Percentiles rank a stretch among this genome's conserved stretches.
phyloP scores from a whole-genome alignment of 1,140 invertebrate species.

The Cydia strobilella region DNA sequence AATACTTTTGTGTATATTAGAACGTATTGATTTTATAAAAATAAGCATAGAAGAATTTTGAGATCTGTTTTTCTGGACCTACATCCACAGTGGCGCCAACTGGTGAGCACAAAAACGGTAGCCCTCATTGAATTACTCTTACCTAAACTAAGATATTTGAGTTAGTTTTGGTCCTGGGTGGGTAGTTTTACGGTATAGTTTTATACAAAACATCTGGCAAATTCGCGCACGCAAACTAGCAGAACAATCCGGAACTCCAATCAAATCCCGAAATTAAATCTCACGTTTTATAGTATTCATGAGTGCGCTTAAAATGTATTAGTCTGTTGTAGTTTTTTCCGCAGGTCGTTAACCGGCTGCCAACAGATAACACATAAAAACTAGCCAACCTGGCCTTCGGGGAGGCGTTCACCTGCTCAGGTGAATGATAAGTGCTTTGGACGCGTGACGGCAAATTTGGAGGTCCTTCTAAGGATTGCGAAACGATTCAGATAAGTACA shows the following conservation, averaged over 20 bases:
- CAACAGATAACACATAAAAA: neutral
- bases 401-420: neutral
- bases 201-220: neutral
- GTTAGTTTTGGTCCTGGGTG: no score
- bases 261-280: constrained; percentile 3
- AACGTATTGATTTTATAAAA: no score
- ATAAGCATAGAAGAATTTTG: no score
- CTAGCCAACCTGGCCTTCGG: neutral
- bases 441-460: constrained; percentile 5
- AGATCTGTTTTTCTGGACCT: no score
- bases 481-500: neutral
- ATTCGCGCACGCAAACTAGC: neutral
- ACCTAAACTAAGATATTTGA: no score
- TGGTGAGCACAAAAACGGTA: no score
- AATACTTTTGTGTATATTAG: no score
- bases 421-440: constrained; percentile 11
- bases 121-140: no score
- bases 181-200: no score
- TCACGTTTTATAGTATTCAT: constrained; percentile 16
- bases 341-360: neutral
- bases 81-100: no score
- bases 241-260: constrained; percentile 1
- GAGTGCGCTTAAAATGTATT: constrained; percentile 13
- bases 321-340: neutral
- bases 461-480: constrained; percentile 13